Conservation (phyloP, 2,888 invertebrate species). For the Pocota personata region DNA sequence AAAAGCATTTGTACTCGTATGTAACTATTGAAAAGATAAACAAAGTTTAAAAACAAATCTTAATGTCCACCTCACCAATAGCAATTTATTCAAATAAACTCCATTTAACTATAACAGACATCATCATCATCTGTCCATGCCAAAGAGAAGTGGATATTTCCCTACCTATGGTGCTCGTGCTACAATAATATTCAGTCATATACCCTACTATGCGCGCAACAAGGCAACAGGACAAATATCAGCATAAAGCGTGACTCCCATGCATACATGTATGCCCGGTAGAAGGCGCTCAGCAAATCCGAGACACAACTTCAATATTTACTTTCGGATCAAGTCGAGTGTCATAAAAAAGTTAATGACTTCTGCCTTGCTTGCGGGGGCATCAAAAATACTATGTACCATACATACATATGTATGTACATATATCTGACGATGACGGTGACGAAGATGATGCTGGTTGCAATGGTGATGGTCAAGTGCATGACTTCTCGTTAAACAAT, state of each 20-base stretch:
- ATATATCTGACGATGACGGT: not conserved
- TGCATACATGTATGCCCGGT: not conserved
- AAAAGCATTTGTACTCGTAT: not conserved
- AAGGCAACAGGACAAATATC: constrained; percentile 19
- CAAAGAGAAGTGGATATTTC: not conserved
- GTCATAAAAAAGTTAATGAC: constrained; percentile 37
- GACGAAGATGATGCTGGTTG: not conserved
- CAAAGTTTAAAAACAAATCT: constrained; percentile 33
- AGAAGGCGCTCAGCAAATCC: constrained; percentile 13
- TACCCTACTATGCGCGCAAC: constrained; percentile 31
- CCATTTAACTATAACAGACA: constrained; percentile 25
- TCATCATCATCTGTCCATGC: constrained; percentile 28
- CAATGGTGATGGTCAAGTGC: constrained; percentile 26
- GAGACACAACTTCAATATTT: constrained; percentile 53
- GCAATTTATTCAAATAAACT: constrained; percentile 44
- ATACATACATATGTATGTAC: no score
- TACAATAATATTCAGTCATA: constrained; percentile 14
- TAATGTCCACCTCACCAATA: constrained; percentile 21
- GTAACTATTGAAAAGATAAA: constrained; percentile 26
- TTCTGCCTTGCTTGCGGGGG: not conserved
- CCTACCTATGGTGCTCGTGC: constrained; percentile 3
- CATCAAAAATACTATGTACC: not conserved
- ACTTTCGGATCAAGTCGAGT: constrained; percentile 51
- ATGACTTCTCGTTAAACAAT: constrained; percentile 11
- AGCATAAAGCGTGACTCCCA: constrained; percentile 33